These are phyloP conservation scores for Phallusia fumigata DNA, from an alignment of 23 tunicate genomes.

Conservation along the genomic window DNA sequence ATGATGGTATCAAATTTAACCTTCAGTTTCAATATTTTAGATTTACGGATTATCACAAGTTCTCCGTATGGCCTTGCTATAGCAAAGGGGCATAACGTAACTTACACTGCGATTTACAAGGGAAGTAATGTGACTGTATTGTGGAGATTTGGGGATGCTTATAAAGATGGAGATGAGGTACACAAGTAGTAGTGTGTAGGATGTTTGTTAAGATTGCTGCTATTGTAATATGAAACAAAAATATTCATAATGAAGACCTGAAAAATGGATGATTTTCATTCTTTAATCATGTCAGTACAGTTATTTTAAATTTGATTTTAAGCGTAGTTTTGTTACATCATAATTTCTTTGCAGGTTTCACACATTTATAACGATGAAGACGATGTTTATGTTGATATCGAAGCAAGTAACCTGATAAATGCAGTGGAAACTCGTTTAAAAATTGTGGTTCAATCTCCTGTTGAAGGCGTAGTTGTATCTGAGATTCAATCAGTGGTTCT, in stretches of 20 bases:
- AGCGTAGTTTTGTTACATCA: background rate
- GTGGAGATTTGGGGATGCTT: background rate
- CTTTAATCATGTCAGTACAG: background rate
- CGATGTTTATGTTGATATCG: background rate
- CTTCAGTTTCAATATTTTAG: background rate
- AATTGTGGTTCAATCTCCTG: conserved; percentile 5
- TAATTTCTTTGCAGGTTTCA: background rate
- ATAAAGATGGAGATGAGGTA: background rate
- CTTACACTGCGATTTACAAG: background rate
- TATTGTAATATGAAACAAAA: no score
- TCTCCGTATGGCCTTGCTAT: background rate
- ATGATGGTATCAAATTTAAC: background rate
- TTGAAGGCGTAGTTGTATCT: background rate
- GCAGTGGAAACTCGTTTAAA: background rate
- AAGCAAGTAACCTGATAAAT: background rate
- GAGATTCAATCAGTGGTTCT: background rate
- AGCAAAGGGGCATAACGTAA: background rate
- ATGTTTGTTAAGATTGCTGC: no score
- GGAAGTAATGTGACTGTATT: conserved; percentile 6
- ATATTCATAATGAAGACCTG: no score
- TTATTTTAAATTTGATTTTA: background rate
- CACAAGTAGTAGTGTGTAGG: background rate
- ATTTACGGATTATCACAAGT: background rate
- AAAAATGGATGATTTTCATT: no score
- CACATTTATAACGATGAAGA: background rate